Evolutionary conservation across 2,797 vertebrate species (phyloP), one percentile per base, ranked within the genome.

Genomic region (Syngnathus acus): DNA sequence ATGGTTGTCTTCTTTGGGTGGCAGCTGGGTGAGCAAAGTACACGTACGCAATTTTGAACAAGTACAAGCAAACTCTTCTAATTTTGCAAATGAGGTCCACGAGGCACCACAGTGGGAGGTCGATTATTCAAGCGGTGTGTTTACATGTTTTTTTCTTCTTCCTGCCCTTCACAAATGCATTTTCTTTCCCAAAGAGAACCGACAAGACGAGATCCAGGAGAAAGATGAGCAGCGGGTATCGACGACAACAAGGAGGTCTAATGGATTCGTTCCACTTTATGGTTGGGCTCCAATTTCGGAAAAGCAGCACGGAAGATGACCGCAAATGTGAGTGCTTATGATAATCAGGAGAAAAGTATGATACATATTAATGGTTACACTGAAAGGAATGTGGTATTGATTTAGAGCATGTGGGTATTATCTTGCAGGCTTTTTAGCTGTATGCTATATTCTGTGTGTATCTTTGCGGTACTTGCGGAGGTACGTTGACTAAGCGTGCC

Each of bases 21-120:
- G 89, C 88, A 91, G 88, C 88, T 89, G 86, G 59, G 39, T 86
- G 89, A 65, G 81, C 76, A 76, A 72, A 82, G 82, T 53, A 37
- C 81, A 83, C 72, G 74, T 85, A 83, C 83, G 75, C 77, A 76
- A 78, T 85, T 84, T 86, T 75, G 68, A 86, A 75, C 79, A 79
- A 68, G 72, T 66, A 70, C 78, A 74, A 70, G 73, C 74, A 77
- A 68, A 76, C 80, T 62, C 69, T 77, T 77, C 72, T 78, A 82
- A 82, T 87, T 69, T 78, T 81, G 48, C 73, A 87, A 88, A 88
- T 76, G 79, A 86, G 79, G 71, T 78, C 75, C 66, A 48, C 71
- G 77, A 68, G 74, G 68, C 65, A 67, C 48, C 69, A 65, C 78
- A 69, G 75, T 71, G 19, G 78, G 79, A 72, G 78, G 78, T 78